Conservation (phyloP, 2,797 vertebrate species). For the Acestrorhynchus altus region DNA sequence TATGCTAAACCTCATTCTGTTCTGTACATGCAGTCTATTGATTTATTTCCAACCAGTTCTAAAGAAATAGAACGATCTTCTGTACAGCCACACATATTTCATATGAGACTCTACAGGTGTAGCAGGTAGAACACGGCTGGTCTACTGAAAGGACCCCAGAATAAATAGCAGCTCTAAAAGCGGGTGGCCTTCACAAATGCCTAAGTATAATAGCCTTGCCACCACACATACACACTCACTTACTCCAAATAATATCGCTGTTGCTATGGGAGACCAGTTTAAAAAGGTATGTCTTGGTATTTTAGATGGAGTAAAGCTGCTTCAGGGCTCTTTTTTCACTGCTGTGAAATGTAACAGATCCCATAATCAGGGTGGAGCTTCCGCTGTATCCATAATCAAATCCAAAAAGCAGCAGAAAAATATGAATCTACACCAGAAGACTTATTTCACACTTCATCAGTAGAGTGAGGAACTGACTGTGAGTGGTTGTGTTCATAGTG, state of each 20-base stretch:
- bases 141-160: conserved; percentile 31
- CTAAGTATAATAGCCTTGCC: conserved; percentile 42
- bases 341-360: conserved; percentile 28
- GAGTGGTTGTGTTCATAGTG: not conserved
- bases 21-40: too few species aligned
- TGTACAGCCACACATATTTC: conserved; percentile 1
- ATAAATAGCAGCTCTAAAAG: conserved; percentile 45
- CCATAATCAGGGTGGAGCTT: conserved; percentile 11
- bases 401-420: not conserved
- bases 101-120: conserved; percentile 23
- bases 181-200: conserved; percentile 45
- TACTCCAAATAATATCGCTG: conserved; percentile 50
- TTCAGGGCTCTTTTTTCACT: conserved; percentile 38
- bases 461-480: not conserved
- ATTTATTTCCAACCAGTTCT: not conserved
- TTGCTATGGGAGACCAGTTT: conserved; percentile 58
- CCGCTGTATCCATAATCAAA: not conserved
- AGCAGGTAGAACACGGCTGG: conserved; percentile 29
- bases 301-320: conserved; percentile 34
- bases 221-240: conserved; percentile 31
- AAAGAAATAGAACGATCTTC: not conserved
- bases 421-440: not conserved
- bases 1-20: too few species aligned
- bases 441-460: not conserved
- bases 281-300: conserved; percentile 46